Base-by-base conservation (phyloP, 1,140 invertebrate genomes). In the Apis cerana region DNA sequence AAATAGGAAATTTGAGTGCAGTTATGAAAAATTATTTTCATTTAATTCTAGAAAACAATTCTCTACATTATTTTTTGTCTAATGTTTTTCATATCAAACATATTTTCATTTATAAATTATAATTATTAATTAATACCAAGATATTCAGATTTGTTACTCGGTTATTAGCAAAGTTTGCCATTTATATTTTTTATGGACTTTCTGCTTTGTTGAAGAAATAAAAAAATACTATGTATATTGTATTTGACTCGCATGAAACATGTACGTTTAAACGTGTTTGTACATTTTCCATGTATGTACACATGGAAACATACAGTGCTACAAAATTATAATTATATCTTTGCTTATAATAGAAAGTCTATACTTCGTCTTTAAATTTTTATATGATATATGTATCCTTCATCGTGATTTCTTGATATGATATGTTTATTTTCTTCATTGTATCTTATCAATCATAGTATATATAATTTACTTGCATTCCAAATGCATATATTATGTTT, bases 61-160 rank as follows among this genome's bases (percentile, higher is more conserved):
- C 61, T 76, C 54, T 64, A 71, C 54, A 65, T 58, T 83, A 33
- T 77, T 78, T 78, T 74, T 83, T 70, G 80, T 62, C 65, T 86
- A 83, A 75, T 70, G 59, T 87, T 84, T 83, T 77, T 84, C 65
- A 67, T 71, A 69, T 65, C 83, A 78, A 82, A 70, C 76, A 74
- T 87, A 87, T 74, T 64, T 62, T 85, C 54, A 43, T 58, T 75
- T 69, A 80, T 83, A 87, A 79, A 83, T 48, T 65, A 48, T 64
- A 50, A 75, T 78, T 72, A 61, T 59, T 82, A 43, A 72, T 72
- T 75, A 10, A 75, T 71, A 65, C 62, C 54, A 56, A 67, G 61
- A 75, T 27, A 70, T 61, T n/a, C 54, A 62, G n/a, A 64, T n/a
- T 54, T 76, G n/a, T 72, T 67, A 62, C 54, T 75, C 64, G 75